These are phyloP conservation scores for Cryptotermes secundus DNA, from an alignment of 1,140 invertebrate species.

Conservation along the genomic window DNA sequence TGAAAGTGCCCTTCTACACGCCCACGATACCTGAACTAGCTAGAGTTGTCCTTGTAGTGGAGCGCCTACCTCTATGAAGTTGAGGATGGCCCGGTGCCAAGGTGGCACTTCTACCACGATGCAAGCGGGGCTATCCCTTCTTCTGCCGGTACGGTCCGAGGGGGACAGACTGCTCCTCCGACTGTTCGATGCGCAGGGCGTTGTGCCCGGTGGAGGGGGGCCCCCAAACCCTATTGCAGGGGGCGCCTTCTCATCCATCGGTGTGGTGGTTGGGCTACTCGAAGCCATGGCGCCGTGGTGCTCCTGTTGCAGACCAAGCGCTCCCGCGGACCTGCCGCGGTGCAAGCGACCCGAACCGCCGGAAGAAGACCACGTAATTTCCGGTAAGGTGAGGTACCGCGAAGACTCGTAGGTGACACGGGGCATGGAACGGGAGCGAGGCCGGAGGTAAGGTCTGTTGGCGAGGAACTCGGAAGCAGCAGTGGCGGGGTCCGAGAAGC, in stretches of 20 bases:
- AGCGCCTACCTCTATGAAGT: slow-evolving; percentile 49
- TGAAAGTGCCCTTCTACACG: too few species aligned
- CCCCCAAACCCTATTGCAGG: neutral
- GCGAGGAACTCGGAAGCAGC: slow-evolving; percentile 43
- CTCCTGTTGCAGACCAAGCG: slow-evolving; percentile 29
- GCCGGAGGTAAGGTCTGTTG: slow-evolving; percentile 43
- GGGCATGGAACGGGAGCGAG: slow-evolving; percentile 55
- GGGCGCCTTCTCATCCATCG: slow-evolving; percentile 24
- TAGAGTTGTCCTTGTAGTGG: too few species aligned
- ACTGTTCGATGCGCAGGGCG: slow-evolving; percentile 39
- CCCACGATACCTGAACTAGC: too few species aligned
- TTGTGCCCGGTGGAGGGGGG: slow-evolving; percentile 18
- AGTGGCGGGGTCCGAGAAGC: slow-evolving; percentile 35
- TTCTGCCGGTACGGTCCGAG: slow-evolving; percentile 45
- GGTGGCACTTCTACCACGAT: slow-evolving; percentile 47
- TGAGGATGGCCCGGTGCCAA: slow-evolving; percentile 49
- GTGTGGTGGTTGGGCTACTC: slow-evolving; percentile 16
- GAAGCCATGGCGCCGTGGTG: neutral
- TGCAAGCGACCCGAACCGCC: slow-evolving; percentile 40
- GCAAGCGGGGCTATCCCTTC: slow-evolving; percentile 46
- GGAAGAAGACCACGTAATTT: slow-evolving; percentile 36
- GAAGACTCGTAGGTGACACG: slow-evolving; percentile 52
- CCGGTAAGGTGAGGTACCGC: slow-evolving; percentile 47
- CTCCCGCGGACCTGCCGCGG: slow-evolving; percentile 43
- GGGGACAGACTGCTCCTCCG: slow-evolving; percentile 48